Base-by-base conservation (phyloP, 2,888 invertebrate genomes). In the Neoscelio sp. region DNA sequence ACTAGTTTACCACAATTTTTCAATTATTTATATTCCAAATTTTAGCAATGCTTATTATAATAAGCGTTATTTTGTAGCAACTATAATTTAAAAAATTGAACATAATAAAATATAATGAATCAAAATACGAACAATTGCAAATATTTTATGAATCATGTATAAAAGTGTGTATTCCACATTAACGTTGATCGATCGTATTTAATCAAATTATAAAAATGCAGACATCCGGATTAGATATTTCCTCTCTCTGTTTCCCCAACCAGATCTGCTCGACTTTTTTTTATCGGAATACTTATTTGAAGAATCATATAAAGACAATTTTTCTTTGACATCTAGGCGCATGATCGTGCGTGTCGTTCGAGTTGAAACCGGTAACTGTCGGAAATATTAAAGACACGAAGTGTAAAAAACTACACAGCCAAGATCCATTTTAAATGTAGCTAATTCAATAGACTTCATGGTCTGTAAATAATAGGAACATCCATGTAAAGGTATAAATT, bases 201-300 rank as follows among this genome's bases (percentile, higher is more conserved):
- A 65, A 74, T 74, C 50, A 46, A 8, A 17, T 23, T 35, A 67
- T 67, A 75, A 75, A 67, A 74, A 67, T 10, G 46, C 23, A 44
- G 60, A 50, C 67, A 75, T 75, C 75, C 75, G 75, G 75, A 75
- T 75, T 75, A 75, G 50, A 52, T 28, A 12, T 62, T 42, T 60
- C 67, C 67, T n/a, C n/a, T n/a, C n/a, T n/a, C n/a, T 44, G 13
- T 46, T 67, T 75, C 67, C 48, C 33, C 52, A 38, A 52, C 26
- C 38, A 60, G 15, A 60, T 42, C 50, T 8, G 8, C 13, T 26
- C 20, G 52, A 5, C 20, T n/a, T 48, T 74, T 65, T 74, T 74
- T 74, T 74, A 74, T 58, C 20, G 18, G 46, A 52, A 74, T 73
- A 64, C 64, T 64, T 56, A 65, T 15, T 56, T 58, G 50, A 64